A percentile compares a stretch with the other conserved stretches of the same genome.
Evolutionary conservation across 2,113 vertebrate genomes (phyloP).

Genomic region (Lanius collurio): DNA sequence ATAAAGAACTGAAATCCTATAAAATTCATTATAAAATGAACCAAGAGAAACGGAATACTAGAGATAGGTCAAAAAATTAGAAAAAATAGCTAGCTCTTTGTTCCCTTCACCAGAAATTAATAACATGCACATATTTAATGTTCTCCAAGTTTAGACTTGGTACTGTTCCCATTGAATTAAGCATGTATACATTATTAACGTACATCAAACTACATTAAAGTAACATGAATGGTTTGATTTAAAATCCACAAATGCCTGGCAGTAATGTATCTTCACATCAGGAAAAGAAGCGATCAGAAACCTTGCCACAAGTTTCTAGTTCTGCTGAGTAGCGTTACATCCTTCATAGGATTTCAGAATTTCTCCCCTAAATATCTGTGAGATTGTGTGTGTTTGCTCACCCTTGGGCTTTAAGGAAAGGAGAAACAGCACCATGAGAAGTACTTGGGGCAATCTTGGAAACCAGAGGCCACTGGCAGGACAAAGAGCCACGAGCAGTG

Average conservation of each 20-base stretch:
- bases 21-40: background rate
- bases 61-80: background rate
- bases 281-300: conserved; percentile 9
- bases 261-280: conserved; percentile 20
- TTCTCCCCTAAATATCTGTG: background rate
- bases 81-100: background rate
- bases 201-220: conserved; percentile 59
- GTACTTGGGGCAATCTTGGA: background rate
- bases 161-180: conserved; percentile 22
- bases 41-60: background rate
- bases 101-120: background rate
- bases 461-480: background rate
- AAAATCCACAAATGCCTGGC: conserved; percentile 38
- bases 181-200: conserved; percentile 50
- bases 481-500: background rate
- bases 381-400: background rate
- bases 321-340: background rate
- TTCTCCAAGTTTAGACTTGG: background rate
- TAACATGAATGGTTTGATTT: conserved; percentile 47
- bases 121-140: conserved; percentile 20
- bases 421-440: background rate
- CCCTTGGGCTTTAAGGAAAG: background rate
- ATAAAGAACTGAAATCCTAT: background rate
- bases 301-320: background rate
- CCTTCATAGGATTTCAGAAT: background rate